Conservation (phyloP, 2,888 invertebrate species). For the Dichetophora obliterata region DNA sequence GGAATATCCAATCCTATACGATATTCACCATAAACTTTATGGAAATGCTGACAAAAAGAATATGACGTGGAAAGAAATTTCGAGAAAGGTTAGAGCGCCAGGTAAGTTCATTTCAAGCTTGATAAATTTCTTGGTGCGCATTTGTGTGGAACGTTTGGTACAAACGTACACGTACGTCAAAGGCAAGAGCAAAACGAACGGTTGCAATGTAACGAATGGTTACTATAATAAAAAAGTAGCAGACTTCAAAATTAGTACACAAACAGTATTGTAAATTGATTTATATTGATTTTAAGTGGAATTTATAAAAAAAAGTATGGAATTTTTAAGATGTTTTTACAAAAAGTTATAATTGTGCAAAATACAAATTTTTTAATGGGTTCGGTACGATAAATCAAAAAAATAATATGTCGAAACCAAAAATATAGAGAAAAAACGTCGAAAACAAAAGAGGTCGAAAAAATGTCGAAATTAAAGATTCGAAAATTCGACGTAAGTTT, state of each 20-base stretch:
- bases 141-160: neutral
- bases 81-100: neutral
- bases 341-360: too few species aligned
- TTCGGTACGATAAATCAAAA: too few species aligned
- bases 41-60: neutral
- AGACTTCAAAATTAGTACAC: neutral
- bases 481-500: too few species aligned
- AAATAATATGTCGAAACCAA: too few species aligned
- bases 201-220: neutral
- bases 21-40: neutral
- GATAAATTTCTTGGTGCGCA: neutral
- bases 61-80: neutral
- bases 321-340: too few species aligned
- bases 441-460: too few species aligned
- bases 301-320: too few species aligned
- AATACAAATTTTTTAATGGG: too few species aligned
- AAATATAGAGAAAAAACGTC: too few species aligned
- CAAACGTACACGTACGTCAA: neutral
- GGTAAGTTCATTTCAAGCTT: neutral
- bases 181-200: neutral
- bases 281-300: too few species aligned
- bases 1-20: constrained; percentile 1
- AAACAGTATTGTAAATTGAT: neutral
- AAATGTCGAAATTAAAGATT: too few species aligned
- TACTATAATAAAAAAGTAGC: neutral